These are phyloP conservation scores for Hylaeus anthracinus DNA, from an alignment of 1,140 invertebrate species.

Conservation along the genomic window DNA sequence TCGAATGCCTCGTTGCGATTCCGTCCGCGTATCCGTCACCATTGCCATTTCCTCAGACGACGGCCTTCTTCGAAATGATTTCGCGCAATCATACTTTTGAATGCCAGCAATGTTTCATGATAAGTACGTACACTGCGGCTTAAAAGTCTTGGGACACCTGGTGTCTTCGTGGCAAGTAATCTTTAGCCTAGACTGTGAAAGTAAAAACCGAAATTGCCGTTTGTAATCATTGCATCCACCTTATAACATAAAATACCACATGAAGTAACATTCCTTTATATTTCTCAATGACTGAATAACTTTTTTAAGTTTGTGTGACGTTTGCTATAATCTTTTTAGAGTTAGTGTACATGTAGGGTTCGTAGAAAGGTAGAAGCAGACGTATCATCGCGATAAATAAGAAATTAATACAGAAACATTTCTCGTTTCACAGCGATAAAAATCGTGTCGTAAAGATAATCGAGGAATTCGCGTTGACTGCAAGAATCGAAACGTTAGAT, in stretches of 20 bases:
- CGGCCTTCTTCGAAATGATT: constrained; percentile 67
- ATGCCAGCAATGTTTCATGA: constrained; percentile 40
- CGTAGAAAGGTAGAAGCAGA: constrained; percentile 2
- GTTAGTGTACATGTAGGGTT: neutral
- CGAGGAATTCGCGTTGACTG: neutral
- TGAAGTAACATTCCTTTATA: no score
- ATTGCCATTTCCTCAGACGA: constrained; percentile 51
- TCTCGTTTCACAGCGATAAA: constrained; percentile 30
- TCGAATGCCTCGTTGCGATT: constrained; percentile 63
- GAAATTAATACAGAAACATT: constrained; percentile 28
- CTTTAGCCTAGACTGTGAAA: no score
- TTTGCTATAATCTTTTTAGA: no score
- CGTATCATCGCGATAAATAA: constrained; percentile 25
- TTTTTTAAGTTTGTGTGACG: no score
- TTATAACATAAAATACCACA: no score
- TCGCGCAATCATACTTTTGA: constrained; percentile 41
- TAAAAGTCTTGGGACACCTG: no score
- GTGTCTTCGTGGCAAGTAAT: no score
- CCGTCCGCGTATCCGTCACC: constrained; percentile 52
- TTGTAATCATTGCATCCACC: no score
- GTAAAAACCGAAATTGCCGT: no score
- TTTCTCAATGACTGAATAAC: no score
- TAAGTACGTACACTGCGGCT: neutral
- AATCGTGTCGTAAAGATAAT: constrained; percentile 47
- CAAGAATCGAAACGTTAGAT: constrained; percentile 3